Evolutionary conservation across 2,888 invertebrate species (phyloP).

Genomic region (Neuroscelio doddi): DNA sequence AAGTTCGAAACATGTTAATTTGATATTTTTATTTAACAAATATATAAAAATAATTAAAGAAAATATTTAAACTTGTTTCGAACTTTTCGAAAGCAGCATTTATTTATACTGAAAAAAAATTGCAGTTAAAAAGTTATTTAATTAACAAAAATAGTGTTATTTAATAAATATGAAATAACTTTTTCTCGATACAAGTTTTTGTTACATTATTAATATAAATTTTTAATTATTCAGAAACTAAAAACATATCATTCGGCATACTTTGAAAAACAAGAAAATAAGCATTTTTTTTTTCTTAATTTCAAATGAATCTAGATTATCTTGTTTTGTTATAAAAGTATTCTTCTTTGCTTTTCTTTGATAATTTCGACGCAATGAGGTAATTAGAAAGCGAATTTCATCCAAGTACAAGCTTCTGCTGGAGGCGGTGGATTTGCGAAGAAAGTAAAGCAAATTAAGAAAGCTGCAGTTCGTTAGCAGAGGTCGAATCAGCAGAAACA

Average conservation of each 20-base stretch:
- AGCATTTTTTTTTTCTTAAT: background rate
- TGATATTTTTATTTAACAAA: background rate
- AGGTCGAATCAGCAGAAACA: slow-evolving; percentile 21
- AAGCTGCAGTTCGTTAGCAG: slow-evolving; percentile 29
- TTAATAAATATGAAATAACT: too few species aligned
- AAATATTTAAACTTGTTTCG: background rate
- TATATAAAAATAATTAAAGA: too few species aligned
- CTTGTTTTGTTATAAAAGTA: slow-evolving; percentile 4
- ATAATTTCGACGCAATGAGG: slow-evolving; percentile 5
- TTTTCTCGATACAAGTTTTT: too few species aligned
- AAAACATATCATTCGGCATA: too few species aligned
- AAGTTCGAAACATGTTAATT: slow-evolving; percentile 22
- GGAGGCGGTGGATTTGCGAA: slow-evolving; percentile 4
- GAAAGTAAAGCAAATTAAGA: slow-evolving; percentile 21
- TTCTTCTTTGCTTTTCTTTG: slow-evolving; percentile 6
- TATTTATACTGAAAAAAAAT: too few species aligned
- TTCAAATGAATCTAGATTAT: too few species aligned
- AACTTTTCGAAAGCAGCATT: too few species aligned
- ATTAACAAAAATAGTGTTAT: too few species aligned
- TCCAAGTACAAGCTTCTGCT: slow-evolving; percentile 1
- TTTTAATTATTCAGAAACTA: too few species aligned
- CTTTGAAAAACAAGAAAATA: too few species aligned
- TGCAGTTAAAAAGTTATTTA: too few species aligned
- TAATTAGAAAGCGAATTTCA: slow-evolving; percentile 18
- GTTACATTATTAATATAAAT: too few species aligned